Conservation (phyloP, 2,113 vertebrate genomes). For the Pleuronectes platessa region DNA sequence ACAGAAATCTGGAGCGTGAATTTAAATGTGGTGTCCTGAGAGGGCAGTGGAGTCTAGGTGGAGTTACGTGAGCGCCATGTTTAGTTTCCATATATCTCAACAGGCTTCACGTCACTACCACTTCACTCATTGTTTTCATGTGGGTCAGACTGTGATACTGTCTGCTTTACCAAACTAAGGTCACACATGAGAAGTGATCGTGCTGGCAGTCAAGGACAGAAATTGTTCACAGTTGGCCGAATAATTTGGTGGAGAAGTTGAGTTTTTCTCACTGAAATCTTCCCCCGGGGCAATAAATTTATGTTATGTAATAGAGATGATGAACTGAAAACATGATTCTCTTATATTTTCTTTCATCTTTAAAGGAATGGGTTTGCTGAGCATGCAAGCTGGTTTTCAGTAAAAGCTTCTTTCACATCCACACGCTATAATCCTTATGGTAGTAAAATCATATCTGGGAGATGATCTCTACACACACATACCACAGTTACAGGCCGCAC, state of each 20-base stretch:
- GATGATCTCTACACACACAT: no score
- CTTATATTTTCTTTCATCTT: not conserved
- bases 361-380: no score
- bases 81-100: no score
- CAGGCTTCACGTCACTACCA: not conserved
- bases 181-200: not conserved
- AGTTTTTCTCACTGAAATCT: not conserved
- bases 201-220: not conserved
- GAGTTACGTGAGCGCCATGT: no score
- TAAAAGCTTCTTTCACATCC: no score
- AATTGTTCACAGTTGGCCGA: not conserved
- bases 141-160: no score
- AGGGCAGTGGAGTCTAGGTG: no score
- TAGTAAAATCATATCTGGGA: no score
- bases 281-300: constrained; percentile 5
- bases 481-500: not conserved
- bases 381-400: no score
- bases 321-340: not conserved
- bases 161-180: not conserved
- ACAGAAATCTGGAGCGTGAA: no score
- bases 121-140: not conserved
- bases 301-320: not conserved
- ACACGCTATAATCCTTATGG: no score
- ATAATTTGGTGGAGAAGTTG: not conserved
- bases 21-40: no score